A percentile compares a stretch with the other conserved stretches of the same genome.
phyloP scores from a whole-genome alignment of 2,888 invertebrate genomes.

The Callyntrura sp. region DNA sequence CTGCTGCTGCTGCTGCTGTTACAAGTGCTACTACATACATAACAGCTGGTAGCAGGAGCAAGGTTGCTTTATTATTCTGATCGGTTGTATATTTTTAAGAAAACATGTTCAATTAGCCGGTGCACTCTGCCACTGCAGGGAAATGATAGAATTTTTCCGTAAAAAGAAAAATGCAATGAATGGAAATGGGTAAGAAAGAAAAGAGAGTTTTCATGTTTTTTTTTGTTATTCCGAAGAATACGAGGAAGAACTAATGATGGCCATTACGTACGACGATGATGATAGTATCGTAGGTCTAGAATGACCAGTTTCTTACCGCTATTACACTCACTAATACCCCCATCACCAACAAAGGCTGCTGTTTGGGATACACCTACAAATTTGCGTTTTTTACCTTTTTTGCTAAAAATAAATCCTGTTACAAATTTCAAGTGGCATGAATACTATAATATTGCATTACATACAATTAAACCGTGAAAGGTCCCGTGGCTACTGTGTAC shows the following conservation, averaged over 20 bases:
- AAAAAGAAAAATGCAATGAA: slow-evolving; percentile 6
- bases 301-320: slow-evolving; percentile 23
- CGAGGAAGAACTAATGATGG: slow-evolving; percentile 2
- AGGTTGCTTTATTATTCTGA: neutral
- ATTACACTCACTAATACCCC: neutral
- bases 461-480: slow-evolving; percentile 21
- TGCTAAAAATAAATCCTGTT: slow-evolving; percentile 4
- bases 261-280: neutral
- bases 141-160: neutral
- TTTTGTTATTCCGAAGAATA: neutral
- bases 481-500: neutral
- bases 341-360: neutral
- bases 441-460: neutral
- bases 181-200: slow-evolving; percentile 24
- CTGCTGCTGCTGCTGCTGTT: neutral
- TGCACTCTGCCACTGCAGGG: slow-evolving; percentile 27
- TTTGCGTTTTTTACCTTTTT: neutral
- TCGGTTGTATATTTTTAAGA: neutral
- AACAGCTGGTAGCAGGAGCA: neutral
- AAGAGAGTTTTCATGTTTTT: neutral
- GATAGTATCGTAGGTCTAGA: slow-evolving; percentile 41
- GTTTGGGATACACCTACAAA: neutral
- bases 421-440: neutral
- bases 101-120: slow-evolving; percentile 40
- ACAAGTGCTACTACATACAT: neutral